Conservation (phyloP, 2,888 invertebrate genomes). For the Stenolophus ochropezus region DNA sequence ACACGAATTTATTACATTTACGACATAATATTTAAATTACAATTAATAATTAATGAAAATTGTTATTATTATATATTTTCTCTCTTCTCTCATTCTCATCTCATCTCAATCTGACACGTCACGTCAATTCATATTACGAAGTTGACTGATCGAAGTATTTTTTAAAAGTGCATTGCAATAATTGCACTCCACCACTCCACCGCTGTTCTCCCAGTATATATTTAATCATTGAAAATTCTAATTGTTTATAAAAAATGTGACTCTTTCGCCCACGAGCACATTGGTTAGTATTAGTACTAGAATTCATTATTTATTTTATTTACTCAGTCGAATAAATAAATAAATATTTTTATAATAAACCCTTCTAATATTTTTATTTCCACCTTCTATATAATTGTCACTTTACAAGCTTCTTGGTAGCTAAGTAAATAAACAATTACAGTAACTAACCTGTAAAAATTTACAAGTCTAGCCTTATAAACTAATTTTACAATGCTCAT, state of each 20-base stretch:
- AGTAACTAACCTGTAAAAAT: too few relatives aligned
- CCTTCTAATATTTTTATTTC: not conserved
- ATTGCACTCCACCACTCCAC: not conserved
- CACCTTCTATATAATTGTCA: too few relatives aligned
- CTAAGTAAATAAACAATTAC: too few relatives aligned
- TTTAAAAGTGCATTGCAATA: constrained; percentile 2
- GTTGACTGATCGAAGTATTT: not conserved
- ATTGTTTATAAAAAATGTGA: not conserved
- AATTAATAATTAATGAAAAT: constrained; percentile 6
- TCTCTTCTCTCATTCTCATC: not conserved
- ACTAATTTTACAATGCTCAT: too few relatives aligned
- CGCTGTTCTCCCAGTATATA: not conserved
- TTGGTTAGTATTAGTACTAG: not conserved
- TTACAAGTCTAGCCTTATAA: too few relatives aligned
- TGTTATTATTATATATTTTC: not conserved
- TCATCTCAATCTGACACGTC: not conserved
- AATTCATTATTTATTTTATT: constrained; percentile 1
- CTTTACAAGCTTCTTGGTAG: too few relatives aligned
- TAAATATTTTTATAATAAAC: constrained; percentile 6
- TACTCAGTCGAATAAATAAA: constrained; percentile 2
- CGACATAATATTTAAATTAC: not conserved
- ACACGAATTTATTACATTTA: not conserved
- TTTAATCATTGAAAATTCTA: not conserved
- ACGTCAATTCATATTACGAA: constrained; percentile 6
- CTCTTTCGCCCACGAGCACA: constrained; percentile 1